Evolutionary conservation across 2,113 vertebrate genomes (phyloP).

Genomic region (Halcyon malimbica): DNA sequence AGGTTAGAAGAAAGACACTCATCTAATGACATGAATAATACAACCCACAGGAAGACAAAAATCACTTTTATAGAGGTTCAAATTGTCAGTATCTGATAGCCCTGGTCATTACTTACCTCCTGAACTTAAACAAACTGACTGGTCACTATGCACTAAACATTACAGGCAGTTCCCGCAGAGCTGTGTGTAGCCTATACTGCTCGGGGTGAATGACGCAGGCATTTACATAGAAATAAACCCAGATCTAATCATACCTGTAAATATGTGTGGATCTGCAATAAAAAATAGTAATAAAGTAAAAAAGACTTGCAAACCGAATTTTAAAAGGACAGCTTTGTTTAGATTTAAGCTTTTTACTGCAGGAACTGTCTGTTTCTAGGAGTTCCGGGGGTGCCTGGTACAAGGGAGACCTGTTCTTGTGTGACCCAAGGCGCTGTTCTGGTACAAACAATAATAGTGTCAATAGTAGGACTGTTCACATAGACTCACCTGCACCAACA

Average conservation of each 20-base stretch:
- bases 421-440: not conserved
- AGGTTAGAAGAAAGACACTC: not conserved
- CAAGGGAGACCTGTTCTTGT: constrained; percentile 2
- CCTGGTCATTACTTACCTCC: not conserved
- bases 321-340: not conserved
- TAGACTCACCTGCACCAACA: not conserved
- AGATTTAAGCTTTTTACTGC: not conserved
- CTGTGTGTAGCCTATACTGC: not conserved
- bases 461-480: not conserved
- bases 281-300: not conserved
- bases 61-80: constrained; percentile 9
- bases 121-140: not conserved
- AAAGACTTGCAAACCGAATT: not conserved
- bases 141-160: not conserved
- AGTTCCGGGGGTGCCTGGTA: not conserved
- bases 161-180: not conserved
- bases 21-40: not conserved
- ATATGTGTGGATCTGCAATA: not conserved
- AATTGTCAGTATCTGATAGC: not conserved
- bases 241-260: not conserved
- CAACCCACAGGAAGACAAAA: constrained; percentile 31
- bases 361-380: constrained; percentile 6
- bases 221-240: not conserved
- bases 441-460: not conserved
- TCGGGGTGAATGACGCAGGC: rapidly evolving